phyloP scores from a whole-genome alignment of 1,140 invertebrate genomes.

The Brachionus sp. region DNA sequence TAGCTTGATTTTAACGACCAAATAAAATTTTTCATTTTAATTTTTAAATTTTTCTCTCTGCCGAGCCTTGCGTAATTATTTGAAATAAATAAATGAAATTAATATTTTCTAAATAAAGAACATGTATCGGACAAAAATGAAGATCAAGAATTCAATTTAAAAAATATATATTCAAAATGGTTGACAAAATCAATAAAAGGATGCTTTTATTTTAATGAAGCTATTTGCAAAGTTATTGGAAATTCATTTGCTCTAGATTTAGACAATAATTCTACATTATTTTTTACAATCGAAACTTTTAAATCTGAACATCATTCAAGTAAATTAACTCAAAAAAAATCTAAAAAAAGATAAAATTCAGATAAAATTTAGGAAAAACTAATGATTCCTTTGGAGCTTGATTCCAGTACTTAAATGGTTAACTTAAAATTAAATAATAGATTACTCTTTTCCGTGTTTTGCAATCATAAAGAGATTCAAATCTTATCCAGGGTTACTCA shows the following conservation, averaged over 20 bases:
- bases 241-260: slow-evolving; percentile 36
- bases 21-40: background rate
- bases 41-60: background rate
- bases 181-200: slow-evolving; percentile 25
- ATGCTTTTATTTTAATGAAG: slow-evolving; percentile 19
- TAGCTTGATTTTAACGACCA: too few species aligned
- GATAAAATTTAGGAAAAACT: background rate
- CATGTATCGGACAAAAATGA: background rate
- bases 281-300: slow-evolving; percentile 18
- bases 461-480: too few species aligned
- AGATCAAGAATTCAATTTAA: background rate
- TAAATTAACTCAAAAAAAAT: background rate
- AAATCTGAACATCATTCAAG: background rate
- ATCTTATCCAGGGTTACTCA: too few species aligned
- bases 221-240: background rate
- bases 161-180: slow-evolving; percentile 17
- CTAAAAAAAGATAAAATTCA: background rate
- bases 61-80: too few species aligned
- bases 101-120: too few species aligned
- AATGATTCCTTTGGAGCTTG: too few species aligned
- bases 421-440: too few species aligned
- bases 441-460: too few species aligned
- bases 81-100: too few species aligned
- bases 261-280: background rate
- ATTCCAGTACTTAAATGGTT: too few species aligned